These are phyloP conservation scores for Rotaria macrura DNA, from an alignment of 2,888 invertebrate species.

Conservation along the genomic window DNA sequence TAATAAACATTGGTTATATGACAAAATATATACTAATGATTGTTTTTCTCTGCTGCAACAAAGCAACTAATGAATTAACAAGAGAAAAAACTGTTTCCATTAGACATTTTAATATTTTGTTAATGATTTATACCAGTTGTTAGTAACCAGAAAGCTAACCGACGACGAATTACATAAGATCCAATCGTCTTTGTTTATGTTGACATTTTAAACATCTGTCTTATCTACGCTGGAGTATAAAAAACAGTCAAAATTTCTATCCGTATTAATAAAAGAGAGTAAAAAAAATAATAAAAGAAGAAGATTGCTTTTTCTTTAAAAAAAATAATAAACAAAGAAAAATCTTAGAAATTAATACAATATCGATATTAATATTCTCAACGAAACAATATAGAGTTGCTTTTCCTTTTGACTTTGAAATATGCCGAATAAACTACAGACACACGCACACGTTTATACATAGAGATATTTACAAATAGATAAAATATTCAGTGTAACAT, in stretches of 20 bases:
- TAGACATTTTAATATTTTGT: too few relatives aligned
- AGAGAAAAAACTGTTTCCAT: too few relatives aligned
- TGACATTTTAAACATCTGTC: too few relatives aligned
- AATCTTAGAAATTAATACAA: neutral
- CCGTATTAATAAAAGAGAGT: neutral
- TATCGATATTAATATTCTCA: neutral
- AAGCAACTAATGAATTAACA: too few relatives aligned
- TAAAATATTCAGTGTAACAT: neutral
- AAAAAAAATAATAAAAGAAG: neutral
- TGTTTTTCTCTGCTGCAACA: too few relatives aligned
- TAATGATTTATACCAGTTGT: too few relatives aligned
- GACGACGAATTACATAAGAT: too few relatives aligned
- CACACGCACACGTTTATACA: neutral
- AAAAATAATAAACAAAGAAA: neutral
- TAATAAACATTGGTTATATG: too few relatives aligned
- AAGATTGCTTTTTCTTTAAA: neutral
- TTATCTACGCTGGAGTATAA: neutral
- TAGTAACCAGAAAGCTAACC: too few relatives aligned
- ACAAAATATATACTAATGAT: too few relatives aligned
- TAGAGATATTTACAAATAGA: neutral
- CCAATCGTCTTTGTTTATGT: too few relatives aligned
- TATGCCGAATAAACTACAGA: neutral
- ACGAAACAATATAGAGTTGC: neutral
- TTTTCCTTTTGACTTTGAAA: neutral
- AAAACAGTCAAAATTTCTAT: neutral